Evolutionary conservation across 2,797 vertebrate species (phyloP), one percentile per base, ranked within the genome.

Genomic region (Merluccius polli): DNA sequence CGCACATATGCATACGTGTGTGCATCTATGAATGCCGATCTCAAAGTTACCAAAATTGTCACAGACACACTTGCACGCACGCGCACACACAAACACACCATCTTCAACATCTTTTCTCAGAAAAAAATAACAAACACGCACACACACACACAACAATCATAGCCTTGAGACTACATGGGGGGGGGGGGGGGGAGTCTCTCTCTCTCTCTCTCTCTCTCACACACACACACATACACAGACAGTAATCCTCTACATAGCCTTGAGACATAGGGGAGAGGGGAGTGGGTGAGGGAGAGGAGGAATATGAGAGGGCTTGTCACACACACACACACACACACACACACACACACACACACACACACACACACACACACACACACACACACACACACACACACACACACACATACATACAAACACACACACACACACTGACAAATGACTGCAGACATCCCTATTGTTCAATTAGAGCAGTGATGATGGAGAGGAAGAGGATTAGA

Each of bases 71-170:
- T 30, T 12, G 30, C 65, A 29, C 38, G 30, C 35, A 73, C 71
- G 52, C 41, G 18, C 71, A 41, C 71, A 48, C 41, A 52, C 38
- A 52, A 27, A 73, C 41, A 29, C 71, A 52, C 71, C 63, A 67
- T 11, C 33, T 35, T 35, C 33, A 35, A 35, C 3, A 35, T 35
- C 33, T 35, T 35, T 35, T 8, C 33, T 35, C 33, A 35, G 3
- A 35, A 35, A 35, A 8, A 35, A 35, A 35, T 3, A 35, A 35
- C 33, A 35, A 59, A 67, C n/a, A 10, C 41, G 52, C 71, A 44
- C 41, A 73, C 24, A 44, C 63, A 67, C 63, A 67, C 63, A 29
- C 52, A 48, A 35, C 33, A 35, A 35, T 3, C 33, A 35, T 35
- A 38, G 36, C 36, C 36, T 38, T 38, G 36, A 38, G 36, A 12